Percentiles rank a stretch among this genome's conserved stretches.
Conservation (phyloP, 2,113 vertebrate species). For the Engraulis encrasicolus region DNA sequence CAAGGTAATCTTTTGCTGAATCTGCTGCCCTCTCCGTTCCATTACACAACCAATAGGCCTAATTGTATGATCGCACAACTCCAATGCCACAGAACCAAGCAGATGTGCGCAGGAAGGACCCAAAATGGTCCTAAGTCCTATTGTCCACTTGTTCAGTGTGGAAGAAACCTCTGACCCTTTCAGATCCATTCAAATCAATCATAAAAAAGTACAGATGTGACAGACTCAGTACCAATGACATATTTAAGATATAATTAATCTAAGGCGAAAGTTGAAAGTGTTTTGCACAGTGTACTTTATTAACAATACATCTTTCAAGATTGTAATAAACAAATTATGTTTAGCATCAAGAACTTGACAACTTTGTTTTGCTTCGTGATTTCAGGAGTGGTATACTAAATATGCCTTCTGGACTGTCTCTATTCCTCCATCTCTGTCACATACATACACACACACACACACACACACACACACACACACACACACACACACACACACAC, state of each 20-base stretch:
- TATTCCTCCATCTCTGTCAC: too few species aligned
- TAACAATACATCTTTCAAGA: background rate
- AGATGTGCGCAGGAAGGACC: background rate
- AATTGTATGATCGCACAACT: constrained; percentile 34
- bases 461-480: background rate
- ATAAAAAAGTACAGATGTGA: background rate
- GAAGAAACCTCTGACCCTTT: background rate
- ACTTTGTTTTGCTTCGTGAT: too few species aligned
- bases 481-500: background rate
- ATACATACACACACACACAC: constrained; percentile 1
- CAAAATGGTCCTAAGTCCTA: background rate
- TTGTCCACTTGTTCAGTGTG: background rate
- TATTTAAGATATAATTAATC: too few species aligned
- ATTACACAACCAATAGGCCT: constrained; percentile 23
- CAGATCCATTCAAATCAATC: background rate
- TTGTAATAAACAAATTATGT: background rate
- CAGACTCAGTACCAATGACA: background rate
- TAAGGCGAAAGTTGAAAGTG: too few species aligned
- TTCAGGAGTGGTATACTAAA: too few species aligned
- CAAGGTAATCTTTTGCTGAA: constrained; percentile 35
- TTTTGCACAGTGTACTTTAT: too few species aligned
- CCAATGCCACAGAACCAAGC: constrained; percentile 20
- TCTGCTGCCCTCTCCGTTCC: constrained; percentile 47
- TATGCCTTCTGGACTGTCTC: too few species aligned
- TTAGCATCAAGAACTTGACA: background rate